phyloP scores from a whole-genome alignment of 1,140 invertebrate genomes.

The Drosophila novamexicana region DNA sequence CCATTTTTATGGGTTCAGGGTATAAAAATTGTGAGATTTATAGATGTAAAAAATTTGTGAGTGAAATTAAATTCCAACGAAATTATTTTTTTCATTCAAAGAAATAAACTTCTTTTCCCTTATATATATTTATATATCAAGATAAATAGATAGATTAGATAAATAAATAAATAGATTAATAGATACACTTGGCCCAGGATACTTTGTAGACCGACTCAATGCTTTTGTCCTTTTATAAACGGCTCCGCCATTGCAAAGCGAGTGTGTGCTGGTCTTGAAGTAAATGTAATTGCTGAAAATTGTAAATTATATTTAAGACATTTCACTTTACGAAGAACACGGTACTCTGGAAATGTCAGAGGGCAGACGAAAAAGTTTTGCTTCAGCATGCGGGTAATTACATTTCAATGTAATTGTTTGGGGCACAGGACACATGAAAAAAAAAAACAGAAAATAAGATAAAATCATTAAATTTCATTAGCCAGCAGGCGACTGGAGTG shows the following conservation, averaged over 20 bases:
- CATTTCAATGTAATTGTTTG: conserved; percentile 40
- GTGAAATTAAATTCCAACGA: too few relatives aligned
- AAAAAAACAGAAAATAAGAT: conserved; percentile 49
- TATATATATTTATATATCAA: too few relatives aligned
- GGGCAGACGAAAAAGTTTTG: conserved; percentile 42
- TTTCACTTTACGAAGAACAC: not conserved
- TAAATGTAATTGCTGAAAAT: conserved; percentile 2
- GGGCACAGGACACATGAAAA: not conserved
- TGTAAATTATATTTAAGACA: conserved; percentile 3
- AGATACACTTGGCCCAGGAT: too few relatives aligned
- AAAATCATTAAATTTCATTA: conserved; percentile 75
- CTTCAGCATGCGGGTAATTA: conserved; percentile 48
- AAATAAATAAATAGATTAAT: too few relatives aligned
- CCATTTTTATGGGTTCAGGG: too few relatives aligned
- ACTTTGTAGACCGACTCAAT: too few relatives aligned
- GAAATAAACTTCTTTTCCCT: too few relatives aligned
- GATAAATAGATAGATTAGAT: too few relatives aligned
- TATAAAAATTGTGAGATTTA: too few relatives aligned
- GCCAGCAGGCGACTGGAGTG: conserved; percentile 49
- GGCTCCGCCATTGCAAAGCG: not conserved
- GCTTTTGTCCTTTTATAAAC: too few relatives aligned
- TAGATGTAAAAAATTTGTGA: too few relatives aligned
- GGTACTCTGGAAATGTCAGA: conserved; percentile 44
- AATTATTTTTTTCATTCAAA: too few relatives aligned
- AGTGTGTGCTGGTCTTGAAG: not conserved